Evolutionary conservation across 2,113 vertebrate genomes (phyloP).

Genomic region (Trogon melanurus): DNA sequence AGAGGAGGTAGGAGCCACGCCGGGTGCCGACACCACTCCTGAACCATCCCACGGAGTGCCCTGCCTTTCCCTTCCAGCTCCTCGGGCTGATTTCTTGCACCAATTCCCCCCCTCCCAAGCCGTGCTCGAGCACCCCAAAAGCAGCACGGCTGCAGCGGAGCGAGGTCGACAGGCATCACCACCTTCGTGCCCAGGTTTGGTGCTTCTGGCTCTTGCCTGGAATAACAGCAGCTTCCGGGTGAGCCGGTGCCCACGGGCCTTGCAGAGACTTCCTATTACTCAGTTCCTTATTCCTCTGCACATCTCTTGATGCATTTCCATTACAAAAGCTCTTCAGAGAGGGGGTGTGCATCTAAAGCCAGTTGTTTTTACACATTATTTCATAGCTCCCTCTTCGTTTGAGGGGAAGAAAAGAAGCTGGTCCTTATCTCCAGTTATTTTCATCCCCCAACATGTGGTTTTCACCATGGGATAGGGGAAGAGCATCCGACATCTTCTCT

Average conservation of each 20-base stretch:
- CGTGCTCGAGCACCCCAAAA: neutral
- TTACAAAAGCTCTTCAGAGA: neutral
- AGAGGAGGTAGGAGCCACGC: neutral
- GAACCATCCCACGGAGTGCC: neutral
- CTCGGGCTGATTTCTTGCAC: fast-evolving
- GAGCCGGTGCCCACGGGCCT: neutral
- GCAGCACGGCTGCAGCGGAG: neutral
- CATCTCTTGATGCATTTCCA: neutral
- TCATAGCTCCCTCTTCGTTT: neutral
- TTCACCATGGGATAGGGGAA: neutral
- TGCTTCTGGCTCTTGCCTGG: neutral
- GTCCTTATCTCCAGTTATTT: neutral
- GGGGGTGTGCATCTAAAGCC: neutral
- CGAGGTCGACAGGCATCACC: neutral
- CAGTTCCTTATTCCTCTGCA: slow-evolving; percentile 22
- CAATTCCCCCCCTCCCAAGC: too few relatives aligned
- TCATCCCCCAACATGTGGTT: fast-evolving
- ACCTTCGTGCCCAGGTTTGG: neutral
- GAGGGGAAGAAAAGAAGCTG: neutral
- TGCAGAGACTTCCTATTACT: neutral
- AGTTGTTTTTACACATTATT: neutral
- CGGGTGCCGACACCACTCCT: fast-evolving
- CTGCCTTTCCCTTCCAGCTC: neutral
- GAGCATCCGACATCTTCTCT: neutral
- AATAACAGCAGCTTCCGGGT: neutral